Evolutionary conservation across 2,888 invertebrate genomes (phyloP).

Genomic region (Noctua janthe): DNA sequence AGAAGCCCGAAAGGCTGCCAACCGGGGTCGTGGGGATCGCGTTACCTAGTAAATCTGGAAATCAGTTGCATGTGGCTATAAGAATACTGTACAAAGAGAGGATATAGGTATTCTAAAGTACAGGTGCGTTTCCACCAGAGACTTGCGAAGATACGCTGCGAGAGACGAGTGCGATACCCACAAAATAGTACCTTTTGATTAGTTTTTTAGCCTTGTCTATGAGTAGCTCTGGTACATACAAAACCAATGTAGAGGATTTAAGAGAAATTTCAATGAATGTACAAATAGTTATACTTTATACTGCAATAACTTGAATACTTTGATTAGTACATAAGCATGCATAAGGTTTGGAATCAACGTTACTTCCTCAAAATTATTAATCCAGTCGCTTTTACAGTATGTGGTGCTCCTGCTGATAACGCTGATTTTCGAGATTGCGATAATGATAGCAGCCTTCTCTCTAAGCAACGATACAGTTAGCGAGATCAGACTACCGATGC

Average conservation of each 20-base stretch:
- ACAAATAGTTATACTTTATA: neutral
- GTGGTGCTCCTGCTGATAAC: constrained; percentile 75
- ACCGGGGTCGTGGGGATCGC: too few species aligned
- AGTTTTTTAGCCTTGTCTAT: too few species aligned
- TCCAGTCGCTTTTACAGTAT: constrained; percentile 77
- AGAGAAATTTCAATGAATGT: too few species aligned
- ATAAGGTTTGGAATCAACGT: neutral
- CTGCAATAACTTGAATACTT: neutral
- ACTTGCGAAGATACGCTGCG: too few species aligned
- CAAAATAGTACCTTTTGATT: too few species aligned
- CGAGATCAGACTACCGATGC: constrained; percentile 80
- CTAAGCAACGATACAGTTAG: constrained; percentile 73
- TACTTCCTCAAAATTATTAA: constrained; percentile 38
- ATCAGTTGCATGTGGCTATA: too few species aligned
- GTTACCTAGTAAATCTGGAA: neutral
- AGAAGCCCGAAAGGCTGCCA: neutral
- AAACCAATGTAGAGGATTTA: neutral
- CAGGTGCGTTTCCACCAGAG: too few species aligned
- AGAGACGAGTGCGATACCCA: too few species aligned
- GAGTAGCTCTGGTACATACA: too few species aligned
- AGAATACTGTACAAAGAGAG: too few species aligned
- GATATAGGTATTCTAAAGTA: too few species aligned
- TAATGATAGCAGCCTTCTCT: constrained; percentile 78
- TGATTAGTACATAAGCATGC: neutral
- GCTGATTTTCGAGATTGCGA: constrained; percentile 81